Evolutionary conservation across 2,888 invertebrate genomes (phyloP), one percentile per base, ranked within the genome.

Genomic region (Coenonympha glycerion): DNA sequence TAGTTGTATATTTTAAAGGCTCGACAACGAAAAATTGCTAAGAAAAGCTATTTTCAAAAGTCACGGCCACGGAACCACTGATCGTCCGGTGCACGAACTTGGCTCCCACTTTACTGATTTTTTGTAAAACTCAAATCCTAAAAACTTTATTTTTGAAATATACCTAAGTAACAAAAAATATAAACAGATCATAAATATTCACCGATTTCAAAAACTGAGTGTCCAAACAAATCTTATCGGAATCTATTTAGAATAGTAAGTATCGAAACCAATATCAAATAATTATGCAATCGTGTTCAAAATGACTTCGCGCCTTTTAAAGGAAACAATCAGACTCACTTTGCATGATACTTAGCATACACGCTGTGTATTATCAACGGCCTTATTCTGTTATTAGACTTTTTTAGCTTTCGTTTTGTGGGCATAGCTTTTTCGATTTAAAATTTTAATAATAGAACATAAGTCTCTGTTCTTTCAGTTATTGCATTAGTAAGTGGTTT

Each of bases 271-370:
- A 50, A 55, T 58, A 57, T 50, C 37, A 37, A 21, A 13, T 8
- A 2, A 22, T 15, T 37, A 21, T n/a, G 63, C 61, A 61, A 65
- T 68, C 64, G 60, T 52, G 52, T 55, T 65, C 56, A 44, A 62
- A 60, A 66, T 66, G 59, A 66, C 60, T 63, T 60, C 60, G 57
- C 56, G 39, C 67, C 65, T 45, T 71, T 59, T 68, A 67, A 50
- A 65, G 68, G 52, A 65, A 50, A 68, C 63, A 65, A 68, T 64
- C 54, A 52, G 53, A 52, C 48, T 56, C 63, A 63, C 63, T 67
- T 62, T 61, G 59, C 61, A 56, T 61, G 57, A 62, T 58, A 44
- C 44, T 47, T 37, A 42, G 39, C 47, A 47, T 48, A 50, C 56
- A 55, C 47, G 48, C 49, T 42, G 51, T 11, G 19, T 24, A 41